These are phyloP conservation scores for Salvelinus fontinalis DNA, from an alignment of 2,113 vertebrate species.

Conservation along the genomic window DNA sequence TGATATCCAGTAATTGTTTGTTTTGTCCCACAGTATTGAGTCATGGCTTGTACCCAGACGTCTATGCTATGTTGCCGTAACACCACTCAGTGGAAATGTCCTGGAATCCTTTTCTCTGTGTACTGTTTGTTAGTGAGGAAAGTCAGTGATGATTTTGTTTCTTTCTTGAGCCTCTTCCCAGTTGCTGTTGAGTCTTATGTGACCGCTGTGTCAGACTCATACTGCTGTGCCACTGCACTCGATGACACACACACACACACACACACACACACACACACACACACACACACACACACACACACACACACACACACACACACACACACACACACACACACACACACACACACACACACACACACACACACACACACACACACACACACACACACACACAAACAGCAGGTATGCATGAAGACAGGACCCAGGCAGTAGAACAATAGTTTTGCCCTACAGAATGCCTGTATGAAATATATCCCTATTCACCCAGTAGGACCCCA, in stretches of 20 bases:
- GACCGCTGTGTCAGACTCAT: background rate
- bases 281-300: background rate
- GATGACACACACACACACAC: background rate
- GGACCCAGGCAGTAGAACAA: constrained; percentile 46
- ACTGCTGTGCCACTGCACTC: no score
- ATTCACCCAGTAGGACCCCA: constrained; percentile 50
- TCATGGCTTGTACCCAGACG: background rate
- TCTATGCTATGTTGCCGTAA: background rate
- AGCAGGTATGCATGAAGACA: constrained; percentile 28
- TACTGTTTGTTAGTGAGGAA: background rate
- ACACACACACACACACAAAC: constrained; percentile 19
- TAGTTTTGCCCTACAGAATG: constrained; percentile 60
- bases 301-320: background rate
- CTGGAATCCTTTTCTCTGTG: constrained; percentile 5
- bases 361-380: constrained; percentile 7
- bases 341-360: background rate
- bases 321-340: background rate
- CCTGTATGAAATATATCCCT: constrained; percentile 63
- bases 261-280: constrained; percentile 27
- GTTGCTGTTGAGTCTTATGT: background rate
- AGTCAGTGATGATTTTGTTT: background rate
- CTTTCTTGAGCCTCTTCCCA: constrained; percentile 12
- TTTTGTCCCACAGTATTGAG: background rate
- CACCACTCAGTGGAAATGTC: background rate
- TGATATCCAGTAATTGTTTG: background rate